Conservation (phyloP, 1,140 invertebrate species). For the Physella acuta region DNA sequence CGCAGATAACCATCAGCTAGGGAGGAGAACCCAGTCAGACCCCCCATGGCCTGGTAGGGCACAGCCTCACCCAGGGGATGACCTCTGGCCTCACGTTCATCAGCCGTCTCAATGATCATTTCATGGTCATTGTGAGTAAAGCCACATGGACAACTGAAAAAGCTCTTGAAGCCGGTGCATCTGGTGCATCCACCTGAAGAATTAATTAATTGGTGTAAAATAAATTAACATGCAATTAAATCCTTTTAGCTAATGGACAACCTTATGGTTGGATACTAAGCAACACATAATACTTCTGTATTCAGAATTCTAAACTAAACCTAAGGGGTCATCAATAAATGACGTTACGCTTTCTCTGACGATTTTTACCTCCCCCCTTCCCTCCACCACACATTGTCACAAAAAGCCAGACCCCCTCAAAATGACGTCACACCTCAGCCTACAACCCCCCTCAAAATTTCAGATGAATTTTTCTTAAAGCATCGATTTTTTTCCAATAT, state of each 20-base stretch:
- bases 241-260: not conserved
- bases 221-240: not conserved
- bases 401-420: too few species aligned
- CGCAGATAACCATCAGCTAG: slow-evolving; percentile 59
- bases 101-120: slow-evolving; percentile 57
- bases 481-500: too few species aligned
- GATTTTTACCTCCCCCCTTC: too few species aligned
- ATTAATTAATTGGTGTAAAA: not conserved
- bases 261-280: too few species aligned
- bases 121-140: slow-evolving; percentile 47
- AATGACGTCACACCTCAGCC: too few species aligned
- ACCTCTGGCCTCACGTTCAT: slow-evolving; percentile 55
- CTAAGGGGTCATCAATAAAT: too few species aligned
- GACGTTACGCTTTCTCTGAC: too few species aligned
- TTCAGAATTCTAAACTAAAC: too few species aligned
- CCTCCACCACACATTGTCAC: too few species aligned
- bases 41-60: slow-evolving; percentile 60
- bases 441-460: too few species aligned
- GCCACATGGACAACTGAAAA: slow-evolving; percentile 59
- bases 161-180: slow-evolving; percentile 57
- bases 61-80: slow-evolving; percentile 58
- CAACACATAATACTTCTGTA: too few species aligned
- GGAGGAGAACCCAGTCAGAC: slow-evolving; percentile 60
- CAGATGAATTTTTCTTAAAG: too few species aligned
- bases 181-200: slow-evolving; percentile 48